These are phyloP conservation scores for Rhinoptilus africanus DNA, from an alignment of 2,113 vertebrate species.

Conservation along the genomic window DNA sequence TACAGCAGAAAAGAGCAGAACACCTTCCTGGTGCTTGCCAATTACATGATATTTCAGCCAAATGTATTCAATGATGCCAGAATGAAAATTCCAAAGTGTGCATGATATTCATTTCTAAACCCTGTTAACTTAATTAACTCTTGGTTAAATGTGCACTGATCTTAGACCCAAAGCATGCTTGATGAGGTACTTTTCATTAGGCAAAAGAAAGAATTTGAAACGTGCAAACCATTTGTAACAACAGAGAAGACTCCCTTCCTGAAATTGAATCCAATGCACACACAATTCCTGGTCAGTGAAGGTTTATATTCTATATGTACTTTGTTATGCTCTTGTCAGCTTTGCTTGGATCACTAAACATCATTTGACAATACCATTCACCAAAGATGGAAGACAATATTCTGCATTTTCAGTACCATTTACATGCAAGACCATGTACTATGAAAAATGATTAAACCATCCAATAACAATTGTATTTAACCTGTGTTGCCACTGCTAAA, in stretches of 20 bases:
- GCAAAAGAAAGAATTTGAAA: neutral
- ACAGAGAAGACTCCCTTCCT: neutral
- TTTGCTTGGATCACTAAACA: neutral
- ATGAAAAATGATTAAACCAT: neutral
- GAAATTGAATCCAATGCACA: neutral
- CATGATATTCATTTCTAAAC: slow-evolving; percentile 34
- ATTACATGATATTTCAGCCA: neutral
- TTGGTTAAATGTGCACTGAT: slow-evolving; percentile 23
- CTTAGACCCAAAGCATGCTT: neutral
- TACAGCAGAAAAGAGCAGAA: slow-evolving; percentile 20
- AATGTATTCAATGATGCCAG: slow-evolving; percentile 12
- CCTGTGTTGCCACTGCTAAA: neutral
- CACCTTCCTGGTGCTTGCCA: slow-evolving; percentile 25
- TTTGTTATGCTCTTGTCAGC: neutral
- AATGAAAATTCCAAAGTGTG: slow-evolving; percentile 5
- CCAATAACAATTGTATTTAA: neutral
- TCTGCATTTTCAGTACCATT: neutral
- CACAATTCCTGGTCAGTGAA: neutral
- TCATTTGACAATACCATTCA: neutral
- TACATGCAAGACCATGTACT: neutral
- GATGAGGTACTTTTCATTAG: slow-evolving; percentile 17
- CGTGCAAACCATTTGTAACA: neutral
- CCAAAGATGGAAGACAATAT: neutral
- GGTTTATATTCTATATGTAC: neutral
- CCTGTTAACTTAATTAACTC: slow-evolving; percentile 45